Evolutionary conservation across 2,888 invertebrate species (phyloP).

Genomic region (Pammene aurita): DNA sequence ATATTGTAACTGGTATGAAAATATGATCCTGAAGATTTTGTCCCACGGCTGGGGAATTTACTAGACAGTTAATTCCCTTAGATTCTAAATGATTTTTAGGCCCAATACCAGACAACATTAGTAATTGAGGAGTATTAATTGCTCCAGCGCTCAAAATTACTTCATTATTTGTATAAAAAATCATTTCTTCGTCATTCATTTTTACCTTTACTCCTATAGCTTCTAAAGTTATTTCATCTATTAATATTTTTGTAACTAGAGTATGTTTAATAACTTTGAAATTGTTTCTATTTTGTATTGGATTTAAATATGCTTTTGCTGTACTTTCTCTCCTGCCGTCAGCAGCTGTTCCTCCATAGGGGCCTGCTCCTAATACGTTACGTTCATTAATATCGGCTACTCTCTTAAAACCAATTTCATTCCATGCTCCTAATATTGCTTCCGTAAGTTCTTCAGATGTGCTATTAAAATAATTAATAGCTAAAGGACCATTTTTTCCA

Average conservation of each 20-base stretch:
- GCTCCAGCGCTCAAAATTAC: conserved; percentile 66
- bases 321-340: conserved; percentile 76
- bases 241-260: conserved; percentile 74
- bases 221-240: conserved; percentile 64
- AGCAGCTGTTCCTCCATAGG: conserved; percentile 70
- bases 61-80: conserved; percentile 62
- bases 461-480: conserved; percentile 71
- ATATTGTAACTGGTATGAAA: conserved; percentile 64
- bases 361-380: conserved; percentile 75
- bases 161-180: conserved; percentile 59
- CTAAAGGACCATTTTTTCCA: conserved; percentile 72
- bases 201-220: conserved; percentile 68
- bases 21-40: conserved; percentile 82
- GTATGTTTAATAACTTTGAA: conserved; percentile 72
- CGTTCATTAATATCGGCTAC: conserved; percentile 70
- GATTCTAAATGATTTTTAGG: conserved; percentile 57
- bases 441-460: conserved; percentile 60
- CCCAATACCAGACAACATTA: conserved; percentile 80
- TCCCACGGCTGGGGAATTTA: conserved; percentile 76
- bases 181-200: conserved; percentile 51
- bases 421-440: conserved; percentile 63
- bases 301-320: conserved; percentile 73
- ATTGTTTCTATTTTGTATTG: conserved; percentile 56
- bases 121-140: conserved; percentile 66
- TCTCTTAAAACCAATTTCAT: conserved; percentile 69